These are phyloP conservation scores for Coranthus polyacanthus DNA, from an alignment of 2,797 vertebrate genomes.

Conservation along the genomic window DNA sequence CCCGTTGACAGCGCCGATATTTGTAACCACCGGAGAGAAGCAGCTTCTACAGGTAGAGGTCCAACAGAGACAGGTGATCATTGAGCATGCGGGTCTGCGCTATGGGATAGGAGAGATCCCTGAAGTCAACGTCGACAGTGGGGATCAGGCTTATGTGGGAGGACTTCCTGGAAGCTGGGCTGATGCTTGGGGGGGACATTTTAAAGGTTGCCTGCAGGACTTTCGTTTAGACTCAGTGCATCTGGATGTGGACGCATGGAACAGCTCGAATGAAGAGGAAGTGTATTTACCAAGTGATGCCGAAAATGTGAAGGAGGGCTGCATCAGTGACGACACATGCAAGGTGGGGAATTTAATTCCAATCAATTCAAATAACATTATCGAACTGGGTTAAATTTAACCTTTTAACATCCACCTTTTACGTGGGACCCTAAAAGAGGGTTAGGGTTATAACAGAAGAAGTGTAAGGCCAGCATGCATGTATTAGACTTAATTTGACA, in stretches of 20 bases:
- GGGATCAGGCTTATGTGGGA: slow-evolving; percentile 85
- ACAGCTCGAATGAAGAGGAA: slow-evolving; percentile 39
- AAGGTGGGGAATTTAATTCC: slow-evolving; percentile 74
- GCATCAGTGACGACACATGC: slow-evolving; percentile 91
- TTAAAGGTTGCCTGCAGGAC: slow-evolving; percentile 96
- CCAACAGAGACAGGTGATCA: slow-evolving; percentile 71
- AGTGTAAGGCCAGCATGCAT: too few relatives aligned
- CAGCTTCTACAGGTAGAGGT: slow-evolving; percentile 85
- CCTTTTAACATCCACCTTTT: too few relatives aligned
- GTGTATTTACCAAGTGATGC: slow-evolving; percentile 68
- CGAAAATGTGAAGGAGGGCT: slow-evolving; percentile 84
- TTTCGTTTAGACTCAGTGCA: slow-evolving; percentile 84
- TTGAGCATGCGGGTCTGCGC: slow-evolving; percentile 70
- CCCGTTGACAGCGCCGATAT: slow-evolving; percentile 72
- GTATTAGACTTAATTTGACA: too few relatives aligned
- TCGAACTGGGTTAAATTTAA: too few relatives aligned
- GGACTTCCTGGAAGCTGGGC: slow-evolving; percentile 78
- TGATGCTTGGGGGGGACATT: slow-evolving; percentile 87
- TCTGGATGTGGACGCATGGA: slow-evolving; percentile 76
- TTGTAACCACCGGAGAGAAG: slow-evolving; percentile 85
- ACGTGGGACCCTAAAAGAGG: too few relatives aligned
- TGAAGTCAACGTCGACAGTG: slow-evolving; percentile 67
- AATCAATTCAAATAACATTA: background rate
- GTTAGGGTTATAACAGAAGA: too few relatives aligned
- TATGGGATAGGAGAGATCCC: slow-evolving; percentile 77